Base-by-base conservation (phyloP, 2,797 vertebrate genomes). In the Dendrocincla fuliginosa region DNA sequence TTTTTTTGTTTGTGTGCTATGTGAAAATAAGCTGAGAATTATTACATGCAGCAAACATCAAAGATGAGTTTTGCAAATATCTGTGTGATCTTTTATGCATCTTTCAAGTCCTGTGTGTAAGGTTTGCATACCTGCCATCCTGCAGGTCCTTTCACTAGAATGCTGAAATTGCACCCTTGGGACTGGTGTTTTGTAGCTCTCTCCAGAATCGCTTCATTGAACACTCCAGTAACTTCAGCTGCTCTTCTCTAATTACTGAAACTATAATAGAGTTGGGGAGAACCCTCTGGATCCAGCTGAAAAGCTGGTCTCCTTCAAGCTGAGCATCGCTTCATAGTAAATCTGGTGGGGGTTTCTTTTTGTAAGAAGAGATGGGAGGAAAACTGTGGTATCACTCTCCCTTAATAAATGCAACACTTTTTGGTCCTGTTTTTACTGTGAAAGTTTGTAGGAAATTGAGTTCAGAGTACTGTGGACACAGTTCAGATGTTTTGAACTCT, bases 401-500 rank as follows among this genome's bases (percentile, higher is more conserved):
- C 53, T 78, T 84, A 44, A 39, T 70, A 61, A 86, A 65, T 42
- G 55, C 49, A 87, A 61, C 28, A 37, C 28, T 81, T 78, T 52
- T 49, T 93, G 91, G 47, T 88, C 81, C 63, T 76, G 49, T 92
- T 95, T 96, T 92, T 88, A 42, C 93, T 77, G 63, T 27, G 71
- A 73, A 94, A 84, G 95, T 91, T 78, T 24, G 94, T 92, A 91
- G 95, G 96, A 98, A 97, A 98, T 98, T 97, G 97, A 96, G 97
- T 98, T 98, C 96, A 95, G 92, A 96, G 79, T 83, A 89, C 83
- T 74, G 95, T 97, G 86, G 97, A 97, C 96, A 97, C 96, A 97
- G 97, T 97, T 98, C 97, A 97, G 95, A 95, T 96, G 90, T 97
- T 97, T 89, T 93, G 93, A 96, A 97, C 94, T 91, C 92, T 76